Conservation (phyloP, 2,113 vertebrate species). For the Oncorhynchus gorbuscha region DNA sequence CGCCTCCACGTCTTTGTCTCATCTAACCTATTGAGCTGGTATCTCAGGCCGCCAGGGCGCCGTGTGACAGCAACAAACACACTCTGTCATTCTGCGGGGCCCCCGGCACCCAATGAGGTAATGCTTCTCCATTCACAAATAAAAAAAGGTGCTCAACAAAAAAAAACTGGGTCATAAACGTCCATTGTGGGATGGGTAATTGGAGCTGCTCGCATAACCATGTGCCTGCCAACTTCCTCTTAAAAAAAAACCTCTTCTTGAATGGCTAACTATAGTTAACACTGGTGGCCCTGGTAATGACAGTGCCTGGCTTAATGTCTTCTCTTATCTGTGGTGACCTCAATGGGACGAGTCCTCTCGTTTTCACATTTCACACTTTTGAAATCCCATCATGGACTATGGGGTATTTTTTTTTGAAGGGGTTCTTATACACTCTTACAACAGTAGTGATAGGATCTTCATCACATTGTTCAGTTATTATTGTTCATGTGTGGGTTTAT, state of each 20-base stretch:
- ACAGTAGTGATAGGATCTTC: neutral
- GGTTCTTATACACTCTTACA: neutral
- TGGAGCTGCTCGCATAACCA: conserved; percentile 28
- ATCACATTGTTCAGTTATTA: neutral
- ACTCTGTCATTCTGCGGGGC: conserved; percentile 51
- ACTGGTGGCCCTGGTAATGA: conserved; percentile 1
- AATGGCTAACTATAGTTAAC: conserved; percentile 35
- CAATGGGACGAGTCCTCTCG: conserved; percentile 18
- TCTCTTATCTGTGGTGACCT: conserved; percentile 12
- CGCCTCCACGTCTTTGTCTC: conserved; percentile 43
- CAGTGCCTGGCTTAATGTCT: conserved; percentile 19
- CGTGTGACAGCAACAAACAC: conserved; percentile 48
- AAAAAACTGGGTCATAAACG: conserved; percentile 46
- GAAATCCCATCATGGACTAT: neutral
- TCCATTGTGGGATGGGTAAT: conserved; percentile 51
- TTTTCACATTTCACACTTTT: conserved; percentile 17
- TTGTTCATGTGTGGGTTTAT: neutral
- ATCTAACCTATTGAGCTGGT: conserved; percentile 45
- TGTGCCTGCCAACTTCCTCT: conserved; percentile 39
- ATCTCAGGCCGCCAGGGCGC: conserved; percentile 38
- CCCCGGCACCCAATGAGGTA: conserved; percentile 57
- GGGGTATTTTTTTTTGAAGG: neutral
- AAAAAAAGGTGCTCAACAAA: conserved; percentile 27
- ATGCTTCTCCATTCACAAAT: conserved; percentile 61
- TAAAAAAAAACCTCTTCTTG: conserved; percentile 20